Evolutionary conservation across 1,140 invertebrate genomes (phyloP).

Genomic region (Muscidifurax raptorellus): DNA sequence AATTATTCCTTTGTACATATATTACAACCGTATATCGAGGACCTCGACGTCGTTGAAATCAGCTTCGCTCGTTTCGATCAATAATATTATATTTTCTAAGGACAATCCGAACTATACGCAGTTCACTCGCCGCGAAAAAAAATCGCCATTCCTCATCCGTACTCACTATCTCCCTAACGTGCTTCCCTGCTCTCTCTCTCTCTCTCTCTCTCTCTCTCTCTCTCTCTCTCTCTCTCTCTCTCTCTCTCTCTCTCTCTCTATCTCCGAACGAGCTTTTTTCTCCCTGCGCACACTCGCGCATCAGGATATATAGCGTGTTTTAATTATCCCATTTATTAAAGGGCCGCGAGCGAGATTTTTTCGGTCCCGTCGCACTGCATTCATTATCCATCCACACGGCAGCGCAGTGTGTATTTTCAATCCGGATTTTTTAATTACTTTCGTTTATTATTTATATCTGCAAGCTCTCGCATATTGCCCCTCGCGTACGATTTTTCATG

Average conservation of each 20-base stretch:
- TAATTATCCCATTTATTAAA: slow-evolving; percentile 35
- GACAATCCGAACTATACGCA: slow-evolving; percentile 38
- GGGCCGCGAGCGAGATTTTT: background rate
- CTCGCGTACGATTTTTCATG: background rate
- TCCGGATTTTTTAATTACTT: slow-evolving; percentile 23
- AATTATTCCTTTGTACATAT: background rate
- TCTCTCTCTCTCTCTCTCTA: background rate
- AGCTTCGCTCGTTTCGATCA: no score
- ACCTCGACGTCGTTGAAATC: no score
- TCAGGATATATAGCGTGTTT: background rate
- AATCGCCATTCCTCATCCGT: slow-evolving; percentile 40
- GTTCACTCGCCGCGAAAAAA: slow-evolving; percentile 20
- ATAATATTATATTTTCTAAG: slow-evolving; percentile 31
- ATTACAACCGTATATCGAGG: background rate
- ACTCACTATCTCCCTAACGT: slow-evolving; percentile 13
- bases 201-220: background rate
- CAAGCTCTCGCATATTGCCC: background rate
- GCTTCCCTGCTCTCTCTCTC: background rate
- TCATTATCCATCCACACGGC: slow-evolving; percentile 2
- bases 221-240: background rate
- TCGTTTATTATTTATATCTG: slow-evolving; percentile 27
- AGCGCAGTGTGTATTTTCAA: background rate
- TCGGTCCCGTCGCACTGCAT: background rate
- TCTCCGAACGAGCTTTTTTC: background rate
- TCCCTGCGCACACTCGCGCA: background rate